Percentiles rank a stretch among this genome's conserved stretches.
phyloP scores from a whole-genome alignment of 2,888 invertebrate genomes.

The Lordiphosa andalusiaca region DNA sequence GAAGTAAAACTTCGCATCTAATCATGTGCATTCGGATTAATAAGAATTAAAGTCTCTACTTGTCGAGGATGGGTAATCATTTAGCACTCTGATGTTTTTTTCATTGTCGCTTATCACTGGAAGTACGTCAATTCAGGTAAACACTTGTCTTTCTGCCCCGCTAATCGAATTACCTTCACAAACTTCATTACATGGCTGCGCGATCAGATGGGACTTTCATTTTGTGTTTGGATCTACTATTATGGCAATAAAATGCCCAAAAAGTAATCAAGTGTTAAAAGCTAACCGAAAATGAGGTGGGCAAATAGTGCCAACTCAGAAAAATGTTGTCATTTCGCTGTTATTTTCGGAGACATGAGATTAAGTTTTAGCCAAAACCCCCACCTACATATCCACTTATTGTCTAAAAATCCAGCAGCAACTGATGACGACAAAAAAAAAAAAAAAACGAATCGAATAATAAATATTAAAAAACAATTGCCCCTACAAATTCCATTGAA shows the following conservation, averaged over 20 bases:
- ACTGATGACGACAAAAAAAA: slow-evolving; percentile 3
- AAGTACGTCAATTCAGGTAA: too few species aligned
- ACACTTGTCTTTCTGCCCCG: too few species aligned
- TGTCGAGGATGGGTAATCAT: too few species aligned
- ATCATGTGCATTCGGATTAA: too few species aligned
- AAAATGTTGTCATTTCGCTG: not conserved
- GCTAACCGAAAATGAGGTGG: not conserved
- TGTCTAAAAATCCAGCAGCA: slow-evolving; percentile 5
- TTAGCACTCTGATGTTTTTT: too few species aligned
- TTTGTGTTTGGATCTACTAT: not conserved
- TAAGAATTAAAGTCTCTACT: too few species aligned
- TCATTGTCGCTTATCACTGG: too few species aligned
- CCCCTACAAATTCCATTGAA: slow-evolving; percentile 50
- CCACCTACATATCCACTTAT: not conserved
- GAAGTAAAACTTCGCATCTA: too few species aligned
- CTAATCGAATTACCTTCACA: too few species aligned
- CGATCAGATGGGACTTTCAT: slow-evolving; percentile 2
- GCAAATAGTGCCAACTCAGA: not conserved
- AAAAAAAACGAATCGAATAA: slow-evolving; percentile 2
- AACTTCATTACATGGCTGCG: too few species aligned
- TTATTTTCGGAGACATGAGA: slow-evolving; percentile 2
- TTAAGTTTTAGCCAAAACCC: not conserved
- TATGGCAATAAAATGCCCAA: slow-evolving; percentile 1
- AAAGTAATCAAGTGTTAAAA: slow-evolving; percentile 7
- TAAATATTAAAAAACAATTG: slow-evolving; percentile 3